Conservation (phyloP, 2,113 vertebrate genomes). For the Myanophis thanlyinensis region DNA sequence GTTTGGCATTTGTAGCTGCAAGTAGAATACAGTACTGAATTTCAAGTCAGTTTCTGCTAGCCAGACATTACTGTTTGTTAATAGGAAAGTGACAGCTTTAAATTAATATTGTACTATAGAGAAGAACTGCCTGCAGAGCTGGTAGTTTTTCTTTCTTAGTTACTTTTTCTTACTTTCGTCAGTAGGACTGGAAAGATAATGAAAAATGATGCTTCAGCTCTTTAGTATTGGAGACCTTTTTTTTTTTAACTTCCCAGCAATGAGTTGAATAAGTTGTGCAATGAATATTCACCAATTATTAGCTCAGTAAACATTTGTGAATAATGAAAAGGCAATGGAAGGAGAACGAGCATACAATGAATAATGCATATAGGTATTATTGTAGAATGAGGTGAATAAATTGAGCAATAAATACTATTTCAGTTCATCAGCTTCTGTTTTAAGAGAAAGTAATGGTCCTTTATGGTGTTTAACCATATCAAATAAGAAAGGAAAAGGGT, state of each 20-base stretch:
- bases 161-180: slow-evolving; percentile 11
- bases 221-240: neutral
- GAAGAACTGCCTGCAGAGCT: neutral
- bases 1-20: neutral
- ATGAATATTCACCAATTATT: slow-evolving; percentile 44
- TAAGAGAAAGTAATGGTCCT: slow-evolving; percentile 25
- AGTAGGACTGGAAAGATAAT: slow-evolving; percentile 27
- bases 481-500: neutral
- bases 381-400: slow-evolving; percentile 35
- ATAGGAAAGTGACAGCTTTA: slow-evolving; percentile 5
- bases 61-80: neutral
- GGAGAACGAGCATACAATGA: slow-evolving; percentile 13
- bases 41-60: neutral
- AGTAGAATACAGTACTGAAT: neutral
- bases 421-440: slow-evolving; percentile 25
- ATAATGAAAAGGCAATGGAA: slow-evolving; percentile 3
- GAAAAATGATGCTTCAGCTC: slow-evolving; percentile 3
- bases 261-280: slow-evolving; percentile 19
- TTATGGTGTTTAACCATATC: neutral
- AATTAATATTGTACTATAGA: slow-evolving; percentile 7
- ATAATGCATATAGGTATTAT: slow-evolving; percentile 34
- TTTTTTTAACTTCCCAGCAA: neutral
- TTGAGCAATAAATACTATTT: slow-evolving; percentile 33
- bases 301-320: slow-evolving; percentile 26
- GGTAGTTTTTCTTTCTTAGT: neutral